Evolutionary conservation across 53 echinoderm and acorn worm species (phyloP), one percentile per base, ranked within the genome.

Genomic region (Patiria pectinifera): DNA sequence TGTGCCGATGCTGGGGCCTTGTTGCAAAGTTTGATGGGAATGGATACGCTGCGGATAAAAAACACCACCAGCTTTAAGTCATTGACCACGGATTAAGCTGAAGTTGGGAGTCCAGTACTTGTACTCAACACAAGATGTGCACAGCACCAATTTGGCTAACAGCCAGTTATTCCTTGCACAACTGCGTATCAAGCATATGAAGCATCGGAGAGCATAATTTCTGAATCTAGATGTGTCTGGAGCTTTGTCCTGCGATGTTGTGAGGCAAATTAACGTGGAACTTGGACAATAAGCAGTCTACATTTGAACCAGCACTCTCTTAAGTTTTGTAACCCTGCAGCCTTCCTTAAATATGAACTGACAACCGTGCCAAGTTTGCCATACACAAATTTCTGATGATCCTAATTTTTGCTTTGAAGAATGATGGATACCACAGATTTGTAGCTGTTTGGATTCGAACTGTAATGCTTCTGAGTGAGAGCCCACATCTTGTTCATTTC

Each of bases 361-460:
- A 11, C 60, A 11, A 12, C 70, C 16, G 70, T 70, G 70, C 4
- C 16, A 16, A 5, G 21, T 16, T 16, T 35, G 35, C 35, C 35
- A 35, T 35, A 35, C 35, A 35, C 35, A 35, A 2, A 18, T 69
- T 69, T 69, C 53, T 53, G 53, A 53, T 53, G 53, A 6, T 53
- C 5, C 1, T 6, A 15, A 21, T 1, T 21, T 18, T 69, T 69
- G 69, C 69, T 18, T 69, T 21, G 16, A 18, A 21, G 69, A 13
- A 4, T 69, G 3, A 69, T 69, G 4, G 16, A 69, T 15, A 18
- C 15, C 69, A 1, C 10, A 69, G 21, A 69, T 69, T 23, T 5
- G 35, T 76, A 76, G 76, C 76, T 24, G 25, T 11, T 24, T 23
- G 76, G 76, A 76, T 76, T 76, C 43, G 76, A 76, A 76, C 76